phyloP scores from a whole-genome alignment of 2,888 invertebrate genomes.

The Clivina fossor region DNA sequence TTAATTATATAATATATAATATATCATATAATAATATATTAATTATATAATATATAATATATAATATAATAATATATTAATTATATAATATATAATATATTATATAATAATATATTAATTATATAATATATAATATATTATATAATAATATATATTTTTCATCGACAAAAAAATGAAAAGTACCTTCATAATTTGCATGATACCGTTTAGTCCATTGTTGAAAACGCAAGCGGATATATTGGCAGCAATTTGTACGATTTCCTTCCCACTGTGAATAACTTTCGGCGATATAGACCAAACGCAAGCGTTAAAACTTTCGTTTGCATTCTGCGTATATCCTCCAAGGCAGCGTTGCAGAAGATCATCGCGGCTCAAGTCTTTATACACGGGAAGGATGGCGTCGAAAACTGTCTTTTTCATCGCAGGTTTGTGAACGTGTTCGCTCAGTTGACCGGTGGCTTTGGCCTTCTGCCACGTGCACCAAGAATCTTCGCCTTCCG shows the following conservation, averaged over 20 bases:
- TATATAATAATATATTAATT: too few species aligned
- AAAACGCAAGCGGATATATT: constrained; percentile 21
- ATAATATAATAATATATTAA: too few species aligned
- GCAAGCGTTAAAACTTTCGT: constrained; percentile 30
- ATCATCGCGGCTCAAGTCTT: constrained; percentile 27
- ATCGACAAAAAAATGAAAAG: too few species aligned
- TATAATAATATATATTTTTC: too few species aligned
- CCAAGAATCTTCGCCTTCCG: constrained; percentile 36
- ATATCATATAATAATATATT: too few species aligned
- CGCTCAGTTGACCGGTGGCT: constrained; percentile 14
- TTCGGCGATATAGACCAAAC: constrained; percentile 32
- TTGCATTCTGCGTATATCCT: constrained; percentile 29
- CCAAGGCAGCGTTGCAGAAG: constrained; percentile 34
- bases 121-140: too few species aligned
- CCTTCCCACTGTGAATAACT: constrained; percentile 3
- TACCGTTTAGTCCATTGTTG: constrained; percentile 19
- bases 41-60: too few species aligned
- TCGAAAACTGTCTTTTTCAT: constrained; percentile 8
- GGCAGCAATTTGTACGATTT: constrained; percentile 22
- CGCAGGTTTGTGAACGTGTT: constrained; percentile 7
- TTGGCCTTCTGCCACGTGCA: constrained; percentile 36
- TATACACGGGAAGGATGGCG: constrained; percentile 1
- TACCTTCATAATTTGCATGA: constrained; percentile 26
- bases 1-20: too few species aligned
- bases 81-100: too few species aligned